Percentiles rank a stretch among this genome's conserved stretches.
Evolutionary conservation across 2,797 vertebrate genomes (phyloP).

Genomic region (Alauda arvensis): DNA sequence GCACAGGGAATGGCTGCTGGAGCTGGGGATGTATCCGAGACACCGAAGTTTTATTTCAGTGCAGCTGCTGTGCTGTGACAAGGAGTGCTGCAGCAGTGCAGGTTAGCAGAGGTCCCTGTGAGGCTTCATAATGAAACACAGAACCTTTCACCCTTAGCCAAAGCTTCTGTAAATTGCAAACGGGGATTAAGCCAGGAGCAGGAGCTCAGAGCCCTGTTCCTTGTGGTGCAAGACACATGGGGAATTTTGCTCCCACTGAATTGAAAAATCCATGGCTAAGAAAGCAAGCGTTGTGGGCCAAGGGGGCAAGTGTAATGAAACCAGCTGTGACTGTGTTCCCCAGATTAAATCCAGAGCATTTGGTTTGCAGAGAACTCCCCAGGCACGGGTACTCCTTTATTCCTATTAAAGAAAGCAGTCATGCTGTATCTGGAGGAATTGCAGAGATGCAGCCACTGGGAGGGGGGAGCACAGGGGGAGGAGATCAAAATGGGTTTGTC

Average conservation of each 20-base stretch:
- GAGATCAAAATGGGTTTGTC: slow-evolving; percentile 45
- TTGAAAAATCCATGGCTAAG: neutral
- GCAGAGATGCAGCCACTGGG: neutral
- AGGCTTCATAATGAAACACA: slow-evolving; percentile 23
- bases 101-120: slow-evolving; percentile 13
- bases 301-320: neutral
- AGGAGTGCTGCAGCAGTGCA: neutral
- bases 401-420: neutral
- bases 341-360: neutral
- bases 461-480: neutral
- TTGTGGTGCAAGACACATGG: neutral
- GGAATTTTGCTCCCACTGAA: neutral
- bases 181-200: slow-evolving; percentile 28
- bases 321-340: neutral
- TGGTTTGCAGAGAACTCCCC: neutral
- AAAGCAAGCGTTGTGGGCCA: neutral
- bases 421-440: neutral
- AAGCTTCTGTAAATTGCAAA: slow-evolving; percentile 44
- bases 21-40: neutral
- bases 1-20: neutral
- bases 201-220: neutral
- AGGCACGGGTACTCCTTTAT: neutral
- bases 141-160: slow-evolving; percentile 37
- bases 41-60: neutral
- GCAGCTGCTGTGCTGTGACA: neutral